Percentiles rank a stretch among this genome's conserved stretches.
phyloP scores from a whole-genome alignment of 2,888 invertebrate species.

The Troides oblongomaculatus region DNA sequence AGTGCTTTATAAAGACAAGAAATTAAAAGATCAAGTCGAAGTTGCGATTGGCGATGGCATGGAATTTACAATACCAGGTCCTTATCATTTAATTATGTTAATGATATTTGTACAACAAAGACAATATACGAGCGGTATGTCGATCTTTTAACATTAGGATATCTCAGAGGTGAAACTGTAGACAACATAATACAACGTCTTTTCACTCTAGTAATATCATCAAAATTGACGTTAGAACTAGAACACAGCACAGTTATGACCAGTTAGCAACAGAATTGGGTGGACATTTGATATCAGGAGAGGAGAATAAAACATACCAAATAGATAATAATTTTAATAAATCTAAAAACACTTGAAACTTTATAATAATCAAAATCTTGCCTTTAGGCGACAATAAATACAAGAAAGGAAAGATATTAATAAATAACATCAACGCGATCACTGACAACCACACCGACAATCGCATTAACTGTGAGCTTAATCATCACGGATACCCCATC shows the following conservation, averaged over 20 bases:
- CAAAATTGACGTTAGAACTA: too few relatives aligned
- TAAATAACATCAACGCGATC: conserved; percentile 92
- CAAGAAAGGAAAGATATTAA: conserved; percentile 88
- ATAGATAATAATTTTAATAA: too few relatives aligned
- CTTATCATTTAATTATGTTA: conserved; percentile 10
- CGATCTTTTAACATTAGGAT: too few relatives aligned
- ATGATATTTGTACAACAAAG: not conserved
- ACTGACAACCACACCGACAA: conserved; percentile 86
- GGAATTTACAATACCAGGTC: conserved; percentile 96
- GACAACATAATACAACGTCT: too few relatives aligned
- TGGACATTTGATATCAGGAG: too few relatives aligned
- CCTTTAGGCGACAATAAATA: conserved; percentile 88
- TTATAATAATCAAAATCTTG: not conserved
- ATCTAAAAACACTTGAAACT: not conserved
- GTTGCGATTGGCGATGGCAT: conserved; percentile 95
- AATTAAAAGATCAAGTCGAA: conserved; percentile 93
- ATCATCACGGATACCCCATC: conserved; percentile 85
- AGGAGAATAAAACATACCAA: too few relatives aligned
- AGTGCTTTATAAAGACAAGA: conserved; percentile 91
- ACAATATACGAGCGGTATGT: not conserved
- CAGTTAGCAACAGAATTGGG: too few relatives aligned
- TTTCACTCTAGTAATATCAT: too few relatives aligned
- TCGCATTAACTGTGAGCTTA: conserved; percentile 86
- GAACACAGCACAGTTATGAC: too few relatives aligned
- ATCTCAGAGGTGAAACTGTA: too few relatives aligned